Evolutionary conservation across 2,888 invertebrate genomes (phyloP).

Genomic region (Agrilus biguttatus): DNA sequence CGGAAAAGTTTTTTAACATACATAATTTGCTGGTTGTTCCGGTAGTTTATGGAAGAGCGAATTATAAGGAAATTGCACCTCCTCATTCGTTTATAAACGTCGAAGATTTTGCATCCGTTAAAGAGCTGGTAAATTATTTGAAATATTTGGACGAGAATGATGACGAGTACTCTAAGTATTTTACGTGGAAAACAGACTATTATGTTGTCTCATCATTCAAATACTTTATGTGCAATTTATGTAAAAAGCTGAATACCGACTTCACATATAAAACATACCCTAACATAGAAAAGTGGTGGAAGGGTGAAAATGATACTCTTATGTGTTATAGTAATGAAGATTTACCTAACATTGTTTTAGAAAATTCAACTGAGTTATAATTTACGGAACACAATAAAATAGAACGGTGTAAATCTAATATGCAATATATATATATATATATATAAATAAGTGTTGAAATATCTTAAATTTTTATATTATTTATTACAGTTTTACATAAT

Average conservation of each 20-base stretch:
- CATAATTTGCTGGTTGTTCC: slow-evolving; percentile 8
- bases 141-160: slow-evolving; percentile 5
- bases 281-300: slow-evolving; percentile 1
- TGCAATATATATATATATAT: too few relatives aligned
- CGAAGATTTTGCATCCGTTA: slow-evolving; percentile 6
- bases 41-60: slow-evolving; percentile 10
- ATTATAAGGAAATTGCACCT: slow-evolving; percentile 8
- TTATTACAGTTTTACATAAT: too few relatives aligned
- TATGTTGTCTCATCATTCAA: not conserved
- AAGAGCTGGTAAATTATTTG: slow-evolving; percentile 8
- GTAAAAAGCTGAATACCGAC: slow-evolving; percentile 7
- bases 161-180: slow-evolving; percentile 10
- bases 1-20: slow-evolving; percentile 11
- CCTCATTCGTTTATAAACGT: slow-evolving; percentile 11
- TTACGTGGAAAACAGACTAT: slow-evolving; percentile 10
- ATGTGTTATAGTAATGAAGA: too few relatives aligned
- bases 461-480: too few relatives aligned
- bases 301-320: not conserved
- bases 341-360: too few relatives aligned
- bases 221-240: slow-evolving; percentile 3
- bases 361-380: too few relatives aligned
- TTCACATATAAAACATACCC: not conserved
- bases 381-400: too few relatives aligned
- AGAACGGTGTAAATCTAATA: too few relatives aligned
- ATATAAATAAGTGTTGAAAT: too few relatives aligned